Evolutionary conservation across 35 echinoderm and acorn worm species (phyloP).

Genomic region (Hemicentrotus pulcherrimus): DNA sequence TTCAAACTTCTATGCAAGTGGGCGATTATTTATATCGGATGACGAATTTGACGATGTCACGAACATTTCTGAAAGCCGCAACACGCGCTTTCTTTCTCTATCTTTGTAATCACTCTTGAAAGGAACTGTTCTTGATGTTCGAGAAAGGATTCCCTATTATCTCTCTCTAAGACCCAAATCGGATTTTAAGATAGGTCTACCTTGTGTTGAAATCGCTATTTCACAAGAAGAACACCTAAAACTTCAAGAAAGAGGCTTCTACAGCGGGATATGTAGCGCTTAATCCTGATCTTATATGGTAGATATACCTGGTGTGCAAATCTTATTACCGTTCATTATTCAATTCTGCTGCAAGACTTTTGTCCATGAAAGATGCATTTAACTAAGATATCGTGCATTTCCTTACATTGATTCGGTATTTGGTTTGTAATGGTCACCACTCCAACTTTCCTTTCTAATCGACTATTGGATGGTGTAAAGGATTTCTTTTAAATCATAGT

Average conservation of each 20-base stretch:
- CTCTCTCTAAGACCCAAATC: background rate
- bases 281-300: background rate
- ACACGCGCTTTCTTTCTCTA: background rate
- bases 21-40: background rate
- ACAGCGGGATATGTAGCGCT: background rate
- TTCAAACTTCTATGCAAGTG: background rate
- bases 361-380: background rate
- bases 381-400: background rate
- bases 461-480: background rate
- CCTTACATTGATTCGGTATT: background rate
- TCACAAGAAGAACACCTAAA: background rate
- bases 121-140: background rate
- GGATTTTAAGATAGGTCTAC: background rate
- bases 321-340: background rate
- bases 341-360: background rate
- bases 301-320: background rate
- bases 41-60: background rate
- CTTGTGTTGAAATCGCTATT: background rate
- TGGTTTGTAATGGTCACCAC: background rate
- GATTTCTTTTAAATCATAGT: background rate
- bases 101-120: background rate
- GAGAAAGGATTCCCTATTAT: constrained; percentile 5
- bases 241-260: background rate
- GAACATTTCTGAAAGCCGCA: background rate
- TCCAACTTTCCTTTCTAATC: background rate